Conservation (phyloP, 2,888 invertebrate species). For the Leptinotarsa tumamoca region DNA sequence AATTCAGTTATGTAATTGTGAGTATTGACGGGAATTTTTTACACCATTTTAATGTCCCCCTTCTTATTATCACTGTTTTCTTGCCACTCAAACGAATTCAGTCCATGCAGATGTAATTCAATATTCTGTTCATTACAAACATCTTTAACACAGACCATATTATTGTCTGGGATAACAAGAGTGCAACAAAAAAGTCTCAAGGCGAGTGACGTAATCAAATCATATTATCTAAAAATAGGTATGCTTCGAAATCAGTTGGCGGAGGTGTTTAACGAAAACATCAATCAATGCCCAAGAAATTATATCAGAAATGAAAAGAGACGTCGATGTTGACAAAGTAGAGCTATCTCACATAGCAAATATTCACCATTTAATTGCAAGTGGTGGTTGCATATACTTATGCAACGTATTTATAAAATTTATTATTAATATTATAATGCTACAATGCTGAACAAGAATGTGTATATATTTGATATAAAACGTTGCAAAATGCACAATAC, state of each 20-base stretch:
- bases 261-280: neutral
- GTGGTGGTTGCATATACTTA: too few relatives aligned
- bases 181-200: neutral
- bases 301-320: neutral
- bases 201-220: constrained; percentile 2
- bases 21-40: too few relatives aligned
- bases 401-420: too few relatives aligned
- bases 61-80: too few relatives aligned
- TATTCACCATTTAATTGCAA: too few relatives aligned
- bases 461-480: too few relatives aligned
- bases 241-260: neutral
- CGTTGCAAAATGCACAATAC: too few relatives aligned
- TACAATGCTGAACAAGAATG: too few relatives aligned
- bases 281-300: constrained; percentile 4
- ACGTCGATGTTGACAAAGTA: neutral
- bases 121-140: neutral
- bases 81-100: too few relatives aligned
- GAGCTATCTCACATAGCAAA: neutral
- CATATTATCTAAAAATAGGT: constrained; percentile 5
- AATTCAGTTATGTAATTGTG: too few relatives aligned
- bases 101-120: neutral
- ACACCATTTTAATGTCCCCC: too few relatives aligned
- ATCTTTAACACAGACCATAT: neutral
- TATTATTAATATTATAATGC: too few relatives aligned
- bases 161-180: neutral